Percentiles rank a stretch among this genome's conserved stretches.
Conservation (phyloP, 1,140 invertebrate species). For the Drosophila orosa region DNA sequence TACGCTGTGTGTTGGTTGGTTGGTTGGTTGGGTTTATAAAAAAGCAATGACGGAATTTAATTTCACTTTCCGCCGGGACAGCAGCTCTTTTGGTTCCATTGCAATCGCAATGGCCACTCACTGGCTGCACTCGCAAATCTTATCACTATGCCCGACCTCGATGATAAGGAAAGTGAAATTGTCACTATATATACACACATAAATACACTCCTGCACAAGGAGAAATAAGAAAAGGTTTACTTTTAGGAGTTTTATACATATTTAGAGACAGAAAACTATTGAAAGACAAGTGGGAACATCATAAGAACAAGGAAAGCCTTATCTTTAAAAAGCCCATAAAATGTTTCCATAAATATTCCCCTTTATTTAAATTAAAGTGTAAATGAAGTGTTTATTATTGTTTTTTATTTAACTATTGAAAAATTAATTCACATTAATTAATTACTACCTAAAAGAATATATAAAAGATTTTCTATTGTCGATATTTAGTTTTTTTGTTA, state of each 20-base stretch:
- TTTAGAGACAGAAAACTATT: neutral
- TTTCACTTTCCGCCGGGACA: slow-evolving; percentile 25
- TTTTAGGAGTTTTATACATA: neutral
- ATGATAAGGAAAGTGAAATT: slow-evolving; percentile 80
- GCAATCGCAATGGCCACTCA: slow-evolving; percentile 58
- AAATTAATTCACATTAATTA: no score
- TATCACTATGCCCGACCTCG: slow-evolving; percentile 59
- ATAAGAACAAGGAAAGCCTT: neutral
- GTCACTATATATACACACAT: slow-evolving; percentile 9
- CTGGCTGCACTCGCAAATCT: slow-evolving; percentile 67
- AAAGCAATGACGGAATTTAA: slow-evolving; percentile 69
- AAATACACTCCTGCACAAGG: neutral
- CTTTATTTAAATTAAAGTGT: no score
- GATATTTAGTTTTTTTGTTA: no score
- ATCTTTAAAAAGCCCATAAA: neutral
- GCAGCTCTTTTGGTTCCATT: slow-evolving; percentile 12
- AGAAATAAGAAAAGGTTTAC: neutral
- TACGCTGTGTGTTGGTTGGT: slow-evolving; percentile 6
- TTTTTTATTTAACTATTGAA: no score
- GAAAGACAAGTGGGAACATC: neutral
- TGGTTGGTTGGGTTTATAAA: slow-evolving; percentile 28
- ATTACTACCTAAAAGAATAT: no score
- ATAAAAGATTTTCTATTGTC: no score
- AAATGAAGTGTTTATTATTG: no score
- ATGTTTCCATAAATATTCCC: neutral